Percentiles rank a stretch among this genome's conserved stretches.
Evolutionary conservation across 2,113 vertebrate species (phyloP).

Genomic region (Procapra przewalskii): DNA sequence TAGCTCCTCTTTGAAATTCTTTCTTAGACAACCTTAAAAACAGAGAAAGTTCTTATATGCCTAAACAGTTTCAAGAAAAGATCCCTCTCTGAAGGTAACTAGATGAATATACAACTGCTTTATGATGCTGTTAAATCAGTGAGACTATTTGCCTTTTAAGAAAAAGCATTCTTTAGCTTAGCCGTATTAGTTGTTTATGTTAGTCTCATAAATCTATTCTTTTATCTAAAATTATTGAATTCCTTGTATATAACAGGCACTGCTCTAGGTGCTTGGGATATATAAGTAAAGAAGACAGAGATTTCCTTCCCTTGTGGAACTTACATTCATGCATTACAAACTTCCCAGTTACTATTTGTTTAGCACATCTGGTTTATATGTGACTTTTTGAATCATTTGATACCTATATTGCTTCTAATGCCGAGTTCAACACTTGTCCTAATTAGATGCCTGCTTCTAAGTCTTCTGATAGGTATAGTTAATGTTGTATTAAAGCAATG

Average conservation of each 20-base stretch:
- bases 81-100: background rate
- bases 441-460: background rate
- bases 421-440: background rate
- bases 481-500: background rate
- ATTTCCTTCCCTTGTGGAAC: background rate
- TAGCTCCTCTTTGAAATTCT: background rate
- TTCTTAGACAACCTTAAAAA: background rate
- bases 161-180: background rate
- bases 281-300: background rate
- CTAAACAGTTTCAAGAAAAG: background rate
- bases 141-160: background rate
- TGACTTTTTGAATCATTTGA: background rate
- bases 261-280: background rate
- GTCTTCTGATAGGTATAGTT: conserved; percentile 1
- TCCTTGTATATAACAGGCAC: background rate
- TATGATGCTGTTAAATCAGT: background rate
- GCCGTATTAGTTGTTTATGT: background rate
- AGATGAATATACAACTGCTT: background rate
- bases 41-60: background rate
- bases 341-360: background rate
- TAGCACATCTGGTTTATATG: background rate
- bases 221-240: background rate
- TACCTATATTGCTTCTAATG: background rate
- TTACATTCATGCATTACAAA: background rate
- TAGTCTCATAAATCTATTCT: conserved; percentile 3